phyloP scores from a whole-genome alignment of 2,888 invertebrate genomes.

The Notodromas monacha region DNA sequence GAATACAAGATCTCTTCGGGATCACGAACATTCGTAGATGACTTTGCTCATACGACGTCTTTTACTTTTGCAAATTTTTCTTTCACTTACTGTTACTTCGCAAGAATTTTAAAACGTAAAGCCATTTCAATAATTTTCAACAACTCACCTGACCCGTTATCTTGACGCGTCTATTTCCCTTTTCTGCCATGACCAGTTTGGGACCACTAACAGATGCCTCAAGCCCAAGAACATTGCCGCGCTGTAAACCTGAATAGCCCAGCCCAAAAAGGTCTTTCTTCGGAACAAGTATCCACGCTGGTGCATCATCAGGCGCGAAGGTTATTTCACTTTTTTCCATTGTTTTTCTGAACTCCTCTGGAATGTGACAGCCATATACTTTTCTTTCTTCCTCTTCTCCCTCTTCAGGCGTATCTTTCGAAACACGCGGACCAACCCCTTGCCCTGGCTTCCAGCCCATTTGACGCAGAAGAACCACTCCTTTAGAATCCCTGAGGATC shows the following conservation, averaged over 20 bases:
- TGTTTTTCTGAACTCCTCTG: neutral
- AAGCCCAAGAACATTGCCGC: conserved; percentile 11
- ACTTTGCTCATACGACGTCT: no score
- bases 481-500: conserved; percentile 40
- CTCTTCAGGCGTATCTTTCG: conserved; percentile 16
- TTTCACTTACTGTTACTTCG: no score
- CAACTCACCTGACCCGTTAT: no score
- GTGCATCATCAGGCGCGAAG: conserved; percentile 48
- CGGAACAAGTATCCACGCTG: conserved; percentile 30
- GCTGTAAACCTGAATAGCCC: conserved; percentile 17
- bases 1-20: no score
- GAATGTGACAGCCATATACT: conserved; percentile 20
- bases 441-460: conserved; percentile 82
- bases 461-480: conserved; percentile 42
- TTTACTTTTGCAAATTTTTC: no score
- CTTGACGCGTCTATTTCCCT: no score
- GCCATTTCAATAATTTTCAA: no score
- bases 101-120: no score
- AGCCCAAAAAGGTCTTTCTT: conserved; percentile 32
- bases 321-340: conserved; percentile 16
- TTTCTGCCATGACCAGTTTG: no score
- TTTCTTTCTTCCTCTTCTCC: conserved; percentile 14
- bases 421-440: conserved; percentile 32
- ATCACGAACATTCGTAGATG: no score
- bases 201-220: no score